Evolutionary conservation across 2,888 invertebrate genomes (phyloP).

Genomic region (Heteromurus nitidus): DNA sequence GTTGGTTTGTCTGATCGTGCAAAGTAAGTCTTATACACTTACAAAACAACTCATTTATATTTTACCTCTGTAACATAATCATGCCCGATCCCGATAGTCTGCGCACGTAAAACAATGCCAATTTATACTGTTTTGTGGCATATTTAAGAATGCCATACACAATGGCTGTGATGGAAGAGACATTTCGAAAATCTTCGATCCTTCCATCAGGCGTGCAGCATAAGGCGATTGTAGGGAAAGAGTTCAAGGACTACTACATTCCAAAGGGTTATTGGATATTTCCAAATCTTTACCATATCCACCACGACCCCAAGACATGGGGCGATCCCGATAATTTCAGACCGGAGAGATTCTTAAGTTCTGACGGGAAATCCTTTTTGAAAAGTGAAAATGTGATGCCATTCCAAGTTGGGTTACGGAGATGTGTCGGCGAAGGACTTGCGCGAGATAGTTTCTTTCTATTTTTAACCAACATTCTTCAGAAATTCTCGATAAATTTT

Average conservation of each 20-base stretch:
- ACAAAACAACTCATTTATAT: not conserved
- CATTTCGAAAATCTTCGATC: constrained; percentile 61
- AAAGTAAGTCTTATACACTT: constrained; percentile 32
- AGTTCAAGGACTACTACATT: constrained; percentile 62
- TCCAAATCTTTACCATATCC: constrained; percentile 64
- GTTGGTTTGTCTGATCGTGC: constrained; percentile 43
- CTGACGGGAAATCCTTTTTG: constrained; percentile 58
- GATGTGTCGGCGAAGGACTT: constrained; percentile 64
- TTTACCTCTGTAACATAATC: not conserved
- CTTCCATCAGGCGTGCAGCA: constrained; percentile 69
- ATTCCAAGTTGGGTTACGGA: constrained; percentile 61
- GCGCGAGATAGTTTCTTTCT: constrained; percentile 68
- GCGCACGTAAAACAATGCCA: too few relatives aligned
- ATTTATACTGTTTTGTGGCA: too few relatives aligned
- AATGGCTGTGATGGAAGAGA: constrained; percentile 68
- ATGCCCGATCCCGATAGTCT: too few relatives aligned
- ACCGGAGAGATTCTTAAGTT: constrained; percentile 72
- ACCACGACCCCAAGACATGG: constrained; percentile 68
- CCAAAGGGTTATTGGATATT: constrained; percentile 69
- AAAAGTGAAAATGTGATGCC: constrained; percentile 67
- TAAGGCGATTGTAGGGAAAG: constrained; percentile 44
- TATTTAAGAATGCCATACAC: constrained; percentile 70
- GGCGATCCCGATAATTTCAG: constrained; percentile 69
- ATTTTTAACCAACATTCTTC: constrained; percentile 67
- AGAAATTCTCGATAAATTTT: constrained; percentile 59